A percentile compares a stretch with the other conserved stretches of the same genome.
Evolutionary conservation across 1,140 invertebrate species (phyloP).

Genomic region (Sipha flava): DNA sequence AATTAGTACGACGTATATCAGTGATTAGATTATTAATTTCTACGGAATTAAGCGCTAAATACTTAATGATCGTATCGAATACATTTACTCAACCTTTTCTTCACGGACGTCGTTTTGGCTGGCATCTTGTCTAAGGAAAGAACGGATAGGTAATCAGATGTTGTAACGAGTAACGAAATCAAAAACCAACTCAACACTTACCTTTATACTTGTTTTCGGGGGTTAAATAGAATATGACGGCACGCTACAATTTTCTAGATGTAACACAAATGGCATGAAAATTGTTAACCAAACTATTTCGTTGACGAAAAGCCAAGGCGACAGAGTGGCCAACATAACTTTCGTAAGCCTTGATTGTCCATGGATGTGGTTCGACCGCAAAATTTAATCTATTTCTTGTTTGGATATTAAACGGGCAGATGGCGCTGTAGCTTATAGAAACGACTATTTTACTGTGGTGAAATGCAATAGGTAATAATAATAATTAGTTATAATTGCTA

Average conservation of each 20-base stretch:
- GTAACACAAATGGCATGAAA: neutral
- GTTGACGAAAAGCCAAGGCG: neutral
- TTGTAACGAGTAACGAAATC: neutral
- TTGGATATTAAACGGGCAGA: too few species aligned
- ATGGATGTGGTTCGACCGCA: too few species aligned
- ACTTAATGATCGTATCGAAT: too few species aligned
- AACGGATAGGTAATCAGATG: neutral
- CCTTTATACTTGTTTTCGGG: neutral
- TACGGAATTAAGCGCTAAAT: too few species aligned
- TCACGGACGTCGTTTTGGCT: slow-evolving; percentile 22
- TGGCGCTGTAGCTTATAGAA: too few species aligned
- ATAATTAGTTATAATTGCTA: too few species aligned
- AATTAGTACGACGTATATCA: too few species aligned
- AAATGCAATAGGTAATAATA: too few species aligned
- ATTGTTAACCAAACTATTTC: slow-evolving; percentile 18
- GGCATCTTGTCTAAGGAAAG: neutral
- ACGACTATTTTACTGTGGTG: too few species aligned
- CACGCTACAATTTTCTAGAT: neutral
- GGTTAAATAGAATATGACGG: neutral
- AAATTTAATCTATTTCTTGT: too few species aligned
- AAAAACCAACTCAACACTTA: neutral
- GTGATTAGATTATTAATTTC: too few species aligned
- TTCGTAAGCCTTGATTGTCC: too few species aligned
- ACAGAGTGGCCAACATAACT: slow-evolving; percentile 2
- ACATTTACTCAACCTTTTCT: slow-evolving; percentile 1